Base-by-base conservation (phyloP, 1,140 invertebrate genomes). In the Hylyphantes graminicola region DNA sequence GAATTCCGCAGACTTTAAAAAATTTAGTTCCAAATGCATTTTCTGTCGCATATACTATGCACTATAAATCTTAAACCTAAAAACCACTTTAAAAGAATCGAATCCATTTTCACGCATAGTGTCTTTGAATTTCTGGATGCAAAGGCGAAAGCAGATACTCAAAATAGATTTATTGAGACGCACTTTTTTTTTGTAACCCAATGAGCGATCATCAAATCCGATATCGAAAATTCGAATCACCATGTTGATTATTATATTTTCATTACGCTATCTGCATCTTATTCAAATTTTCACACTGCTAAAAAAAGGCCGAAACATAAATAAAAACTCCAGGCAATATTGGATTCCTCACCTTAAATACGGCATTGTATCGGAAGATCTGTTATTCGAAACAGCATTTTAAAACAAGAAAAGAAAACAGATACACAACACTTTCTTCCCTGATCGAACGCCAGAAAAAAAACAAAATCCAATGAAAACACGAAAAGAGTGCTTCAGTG, bases 331-430 rank as follows among this genome's bases (percentile, higher is more conserved):
- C 17, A 61, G 19, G 17, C 55, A 74, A 61, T 51, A 57, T 57
- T 13, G 15, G 54, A 6, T 13, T 21, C 9, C 15, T 17, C 11
- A 51, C 48, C 35, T 64, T 21, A 65, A 13, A 35, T 54, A 55
- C 61, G n/a, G 19, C 76, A 78, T 67, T 19, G n/a, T 78, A 17
- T 50, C 54, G 67, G 65, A 51, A 64, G 67, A 78, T 78, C 50
- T n/a, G 76, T 78, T 78, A 78, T 61, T 65, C 17, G 76, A 78
- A 78, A 78, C 76, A n/a, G 13, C 51, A 21, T 19, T 78, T 48
- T 35, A 48, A 65, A 70, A 51, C 68, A 70, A 70, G 15, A 17
- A 53, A 13, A 11, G 54, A 70, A 70, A 53, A 70, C 50, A 70
- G 0, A 70, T 17, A 65, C 9, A 21, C 5, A 11, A n/a, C 17